These are phyloP conservation scores for Drosophila grimshawi DNA, from an alignment of 1,140 invertebrate genomes.

Conservation along the genomic window DNA sequence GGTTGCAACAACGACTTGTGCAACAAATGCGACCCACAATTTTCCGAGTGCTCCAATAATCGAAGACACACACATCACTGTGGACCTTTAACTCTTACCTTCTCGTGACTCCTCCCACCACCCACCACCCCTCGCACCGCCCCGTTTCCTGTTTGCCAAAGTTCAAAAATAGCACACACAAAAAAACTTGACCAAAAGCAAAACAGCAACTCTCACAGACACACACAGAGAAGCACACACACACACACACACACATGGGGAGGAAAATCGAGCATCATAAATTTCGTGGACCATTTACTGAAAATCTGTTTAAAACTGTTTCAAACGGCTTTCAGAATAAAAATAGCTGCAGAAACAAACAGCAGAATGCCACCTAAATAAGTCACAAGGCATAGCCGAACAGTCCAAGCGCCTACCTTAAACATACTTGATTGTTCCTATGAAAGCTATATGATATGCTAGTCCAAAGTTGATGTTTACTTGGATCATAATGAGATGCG, in stretches of 20 bases:
- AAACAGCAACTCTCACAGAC: constrained; percentile 30
- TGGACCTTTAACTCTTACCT: constrained; percentile 36
- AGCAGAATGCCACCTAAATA: neutral
- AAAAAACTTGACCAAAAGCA: constrained; percentile 52
- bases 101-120: constrained; percentile 1
- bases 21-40: constrained; percentile 51
- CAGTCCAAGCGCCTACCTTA: constrained; percentile 29
- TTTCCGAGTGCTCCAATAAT: neutral
- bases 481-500: too few species aligned
- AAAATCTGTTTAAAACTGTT: constrained; percentile 45
- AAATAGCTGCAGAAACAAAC: constrained; percentile 30
- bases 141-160: constrained; percentile 69
- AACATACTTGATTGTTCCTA: neutral
- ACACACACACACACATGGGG: constrained; percentile 17
- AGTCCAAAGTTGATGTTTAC: too few species aligned
- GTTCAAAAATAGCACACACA: constrained; percentile 60
- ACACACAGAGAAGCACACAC: constrained; percentile 29
- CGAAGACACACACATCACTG: neutral
- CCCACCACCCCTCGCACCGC: neutral
- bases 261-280: constrained; percentile 43
- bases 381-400: constrained; percentile 48
- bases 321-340: constrained; percentile 38
- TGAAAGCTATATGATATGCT: too few species aligned
- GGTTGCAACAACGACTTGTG: constrained; percentile 6
- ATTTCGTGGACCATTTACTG: constrained; percentile 47